Conservation (phyloP, 2,797 vertebrate genomes). For the Lutra lutra region DNA sequence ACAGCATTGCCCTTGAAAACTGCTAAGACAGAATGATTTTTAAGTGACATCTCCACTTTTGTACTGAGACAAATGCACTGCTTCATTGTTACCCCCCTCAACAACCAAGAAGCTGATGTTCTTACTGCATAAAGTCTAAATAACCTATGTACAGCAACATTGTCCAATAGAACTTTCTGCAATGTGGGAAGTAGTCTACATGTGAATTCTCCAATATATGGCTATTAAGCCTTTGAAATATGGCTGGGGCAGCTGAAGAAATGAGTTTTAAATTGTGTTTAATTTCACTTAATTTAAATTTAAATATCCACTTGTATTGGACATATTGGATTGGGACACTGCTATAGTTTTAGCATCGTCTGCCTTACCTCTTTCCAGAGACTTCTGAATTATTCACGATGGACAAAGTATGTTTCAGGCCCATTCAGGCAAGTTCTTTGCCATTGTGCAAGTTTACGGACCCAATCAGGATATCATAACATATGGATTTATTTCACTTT, state of each 20-base stretch:
- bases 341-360: background rate
- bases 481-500: background rate
- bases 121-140: background rate
- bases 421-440: background rate
- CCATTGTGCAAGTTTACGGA: background rate
- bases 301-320: background rate
- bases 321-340: background rate
- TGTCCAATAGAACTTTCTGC: background rate
- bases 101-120: background rate
- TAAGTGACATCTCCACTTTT: background rate
- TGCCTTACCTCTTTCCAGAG: background rate
- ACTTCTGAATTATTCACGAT: background rate
- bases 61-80: background rate
- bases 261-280: background rate
- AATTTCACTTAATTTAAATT: conserved; percentile 21
- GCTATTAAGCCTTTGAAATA: background rate
- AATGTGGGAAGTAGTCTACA: background rate
- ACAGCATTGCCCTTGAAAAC: background rate
- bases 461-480: background rate
- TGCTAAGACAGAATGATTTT: background rate
- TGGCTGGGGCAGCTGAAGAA: background rate
- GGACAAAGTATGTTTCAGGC: background rate
- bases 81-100: background rate
- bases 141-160: background rate
- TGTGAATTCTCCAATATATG: background rate